Conservation (phyloP, 2,113 vertebrate species). For the Lepisosteus osseus region DNA sequence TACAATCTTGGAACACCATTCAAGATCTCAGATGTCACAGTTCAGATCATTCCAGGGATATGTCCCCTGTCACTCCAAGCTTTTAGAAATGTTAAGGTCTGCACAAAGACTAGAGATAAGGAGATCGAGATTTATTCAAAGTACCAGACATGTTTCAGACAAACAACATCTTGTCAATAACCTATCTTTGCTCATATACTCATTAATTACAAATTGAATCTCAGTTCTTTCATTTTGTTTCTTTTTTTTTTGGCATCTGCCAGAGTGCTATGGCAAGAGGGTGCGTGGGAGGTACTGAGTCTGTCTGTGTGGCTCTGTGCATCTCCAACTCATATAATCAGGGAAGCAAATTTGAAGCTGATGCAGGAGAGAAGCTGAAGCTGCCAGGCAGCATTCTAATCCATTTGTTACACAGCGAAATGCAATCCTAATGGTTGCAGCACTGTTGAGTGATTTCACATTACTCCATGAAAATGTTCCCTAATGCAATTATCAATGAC, state of each 20-base stretch:
- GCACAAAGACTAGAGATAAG: no score
- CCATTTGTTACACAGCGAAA: conserved; percentile 30
- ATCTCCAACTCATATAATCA: background rate
- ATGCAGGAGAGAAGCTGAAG: background rate
- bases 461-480: conserved; percentile 25
- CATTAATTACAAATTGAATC: background rate
- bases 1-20: no score
- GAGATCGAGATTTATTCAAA: background rate
- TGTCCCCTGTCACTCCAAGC: background rate
- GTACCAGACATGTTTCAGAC: background rate
- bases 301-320: background rate
- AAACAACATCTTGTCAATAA: background rate
- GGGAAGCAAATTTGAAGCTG: background rate
- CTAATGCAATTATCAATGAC: conserved; percentile 37
- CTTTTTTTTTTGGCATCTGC: background rate
- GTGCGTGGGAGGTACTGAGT: background rate
- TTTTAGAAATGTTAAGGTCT: no score
- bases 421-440: conserved; percentile 20
- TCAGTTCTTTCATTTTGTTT: background rate
- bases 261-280: background rate
- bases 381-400: conserved; percentile 18
- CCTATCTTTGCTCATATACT: background rate
- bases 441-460: conserved; percentile 24
- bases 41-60: no score
- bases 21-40: no score